Base-by-base conservation (phyloP, 2,797 vertebrate genomes). In the Tamandua tetradactyla region DNA sequence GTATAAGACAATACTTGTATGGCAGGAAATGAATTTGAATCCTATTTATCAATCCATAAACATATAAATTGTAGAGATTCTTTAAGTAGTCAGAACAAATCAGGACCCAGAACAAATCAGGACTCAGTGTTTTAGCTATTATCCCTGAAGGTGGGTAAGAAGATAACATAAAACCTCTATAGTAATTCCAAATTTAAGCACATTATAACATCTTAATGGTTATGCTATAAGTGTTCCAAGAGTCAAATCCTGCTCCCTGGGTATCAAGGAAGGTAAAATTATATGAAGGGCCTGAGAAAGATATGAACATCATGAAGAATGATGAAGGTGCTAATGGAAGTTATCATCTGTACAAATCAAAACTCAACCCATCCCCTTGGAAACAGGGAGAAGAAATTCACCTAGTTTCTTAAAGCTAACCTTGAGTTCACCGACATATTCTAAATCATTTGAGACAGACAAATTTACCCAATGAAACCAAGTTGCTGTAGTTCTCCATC, bases 401-500 rank as follows among this genome's bases (percentile, higher is more conserved):
- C 25, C 47, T 66, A 18, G 23, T 74, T 80, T 95, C 82, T 72
- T 57, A 57, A 79, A 92, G 23, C 68, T 4, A 75, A 49, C 5
- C 37, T 76, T 90, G 42, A 57, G 32, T 81, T 44, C 44, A 75
- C 11, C 89, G 40, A 85, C 8, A 82, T 69, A 75, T 89, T 75
- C 52, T 68, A 90, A 81, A 61, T 81, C 62, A 27, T 47, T n/a
- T 61, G 15, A 90, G 20, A 18, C 68, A 88, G 35, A 52, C 66
- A 85, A 57, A 68, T 86, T 86, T 96, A 96, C 95, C 95, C 68
- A 89, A 18, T 81, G 95, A 92, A 37, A 85, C 93, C 55, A 94
- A 76, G 75, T 92, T 96, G 85, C 74, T 86, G 2, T 92, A 95
- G 81, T 95, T 95, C 62, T 92, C 93, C 80, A 81, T 94, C 93